Conservation (phyloP, 2,113 vertebrate species). For the Zosterops hypoxanthus region DNA sequence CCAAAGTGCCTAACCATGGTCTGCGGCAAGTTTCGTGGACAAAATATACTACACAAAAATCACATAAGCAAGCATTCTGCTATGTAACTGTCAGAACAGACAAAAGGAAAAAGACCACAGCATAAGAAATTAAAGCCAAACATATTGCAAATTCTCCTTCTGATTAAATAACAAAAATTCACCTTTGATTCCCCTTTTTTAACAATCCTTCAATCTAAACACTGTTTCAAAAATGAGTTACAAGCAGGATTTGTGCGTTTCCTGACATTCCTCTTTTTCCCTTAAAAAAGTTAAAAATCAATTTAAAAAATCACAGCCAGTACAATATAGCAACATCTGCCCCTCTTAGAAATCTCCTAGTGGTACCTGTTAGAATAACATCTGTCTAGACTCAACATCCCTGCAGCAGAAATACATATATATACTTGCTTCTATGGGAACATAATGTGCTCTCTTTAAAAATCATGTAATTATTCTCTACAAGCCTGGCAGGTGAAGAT, state of each 20-base stretch:
- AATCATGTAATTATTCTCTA: background rate
- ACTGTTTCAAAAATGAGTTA: background rate
- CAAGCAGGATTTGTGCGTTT: background rate
- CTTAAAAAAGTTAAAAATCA: background rate
- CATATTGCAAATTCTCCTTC: background rate
- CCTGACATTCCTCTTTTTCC: background rate
- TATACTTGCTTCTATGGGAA: background rate
- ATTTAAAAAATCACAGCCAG: background rate
- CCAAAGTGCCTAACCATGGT: background rate
- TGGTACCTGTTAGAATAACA: background rate
- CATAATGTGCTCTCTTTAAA: background rate
- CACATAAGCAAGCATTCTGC: background rate
- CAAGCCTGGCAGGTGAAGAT: background rate
- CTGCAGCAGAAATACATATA: background rate
- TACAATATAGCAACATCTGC: background rate
- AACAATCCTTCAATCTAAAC: background rate
- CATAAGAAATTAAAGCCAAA: background rate
- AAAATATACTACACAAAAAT: background rate
- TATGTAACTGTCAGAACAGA: background rate
- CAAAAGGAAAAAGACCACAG: background rate
- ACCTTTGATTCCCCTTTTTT: background rate
- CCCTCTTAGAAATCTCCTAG: background rate
- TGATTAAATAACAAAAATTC: background rate
- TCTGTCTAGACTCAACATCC: background rate
- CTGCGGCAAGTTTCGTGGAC: background rate